A percentile compares a stretch with the other conserved stretches of the same genome.
Conservation (phyloP, 2,113 vertebrate species). For the Thinocorus orbignyianus region DNA sequence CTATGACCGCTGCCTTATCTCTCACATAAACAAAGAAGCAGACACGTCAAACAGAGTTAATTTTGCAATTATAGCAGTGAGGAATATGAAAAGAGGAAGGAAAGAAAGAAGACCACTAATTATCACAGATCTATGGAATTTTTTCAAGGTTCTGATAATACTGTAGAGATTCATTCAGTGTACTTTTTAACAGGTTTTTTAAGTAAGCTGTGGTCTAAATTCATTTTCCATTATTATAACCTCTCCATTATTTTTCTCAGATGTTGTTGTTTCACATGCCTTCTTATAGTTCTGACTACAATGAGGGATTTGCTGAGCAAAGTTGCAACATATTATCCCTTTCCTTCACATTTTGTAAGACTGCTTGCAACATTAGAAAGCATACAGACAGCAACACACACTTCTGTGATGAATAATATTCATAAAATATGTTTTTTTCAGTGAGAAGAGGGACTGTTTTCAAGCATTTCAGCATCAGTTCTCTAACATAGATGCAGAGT, state of each 20-base stretch:
- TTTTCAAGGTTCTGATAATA: neutral
- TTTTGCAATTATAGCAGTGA: neutral
- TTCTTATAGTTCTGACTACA: neutral
- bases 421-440: neutral
- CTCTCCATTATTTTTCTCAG: neutral
- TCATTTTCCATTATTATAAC: neutral
- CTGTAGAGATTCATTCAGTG: neutral
- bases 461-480: neutral
- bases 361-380: neutral
- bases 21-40: neutral
- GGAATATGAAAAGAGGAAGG: neutral
- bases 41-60: neutral
- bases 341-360: fast-evolving
- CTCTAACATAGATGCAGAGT: neutral
- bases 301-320: neutral
- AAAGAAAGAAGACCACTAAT: neutral
- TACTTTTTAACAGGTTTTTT: neutral
- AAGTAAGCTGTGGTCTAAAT: neutral
- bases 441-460: neutral
- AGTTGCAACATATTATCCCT: neutral
- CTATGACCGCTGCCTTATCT: neutral
- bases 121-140: neutral
- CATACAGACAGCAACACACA: neutral
- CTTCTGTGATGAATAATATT: neutral
- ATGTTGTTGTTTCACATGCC: neutral